Base-by-base conservation (phyloP, 1,140 invertebrate genomes). In the Andrena cerasifolii region DNA sequence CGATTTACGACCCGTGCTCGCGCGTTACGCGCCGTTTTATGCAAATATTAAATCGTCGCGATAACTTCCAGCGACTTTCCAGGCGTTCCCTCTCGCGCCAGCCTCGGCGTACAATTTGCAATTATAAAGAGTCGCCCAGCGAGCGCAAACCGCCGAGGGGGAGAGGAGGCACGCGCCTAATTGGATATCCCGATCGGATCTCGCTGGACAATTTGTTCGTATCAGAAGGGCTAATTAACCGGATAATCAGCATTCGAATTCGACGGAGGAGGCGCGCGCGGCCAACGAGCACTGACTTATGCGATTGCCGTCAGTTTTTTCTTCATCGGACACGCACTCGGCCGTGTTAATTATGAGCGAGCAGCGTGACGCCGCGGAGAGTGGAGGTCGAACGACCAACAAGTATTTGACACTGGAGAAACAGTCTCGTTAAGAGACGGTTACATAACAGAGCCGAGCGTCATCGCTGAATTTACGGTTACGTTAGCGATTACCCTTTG, bases 161-260 rank as follows among this genome's bases (percentile, higher is more conserved):
- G 12, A 1, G 43, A 1, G 43, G 33, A 63, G 45, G 21, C 58
- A 31, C 58, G 58, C 45, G 70, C 18, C 59, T 73, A 65, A 73
- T 73, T 73, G 71, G 47, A 43, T 40, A 73, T 65, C 45, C 33
- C 21, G 58, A 63, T 53, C 33, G 31, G 4, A 73, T 73, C 59
- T 18, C 18, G 3, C 0, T 2, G 59, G 33, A 28, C 47, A 65
- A 73, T 73, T 73, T 73, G 59, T 73, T 53, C 31, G 31, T n/a
- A n/a, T 36, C 10, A 40, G 33, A n/a, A 26, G 14, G 45, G 45
- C 21, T 51, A 63, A 73, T 73, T 73, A 73, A 63, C 45, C 21
- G 6, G 45, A 63, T 73, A 63, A 73, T 73, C 63, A 73, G 45
- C 70, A 40, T 53, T 63, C 45, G 70, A 73, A 73, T 73, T 73